Base-by-base conservation (phyloP, 35 echinoderm and acorn worm species). In the Patiria miniata region DNA sequence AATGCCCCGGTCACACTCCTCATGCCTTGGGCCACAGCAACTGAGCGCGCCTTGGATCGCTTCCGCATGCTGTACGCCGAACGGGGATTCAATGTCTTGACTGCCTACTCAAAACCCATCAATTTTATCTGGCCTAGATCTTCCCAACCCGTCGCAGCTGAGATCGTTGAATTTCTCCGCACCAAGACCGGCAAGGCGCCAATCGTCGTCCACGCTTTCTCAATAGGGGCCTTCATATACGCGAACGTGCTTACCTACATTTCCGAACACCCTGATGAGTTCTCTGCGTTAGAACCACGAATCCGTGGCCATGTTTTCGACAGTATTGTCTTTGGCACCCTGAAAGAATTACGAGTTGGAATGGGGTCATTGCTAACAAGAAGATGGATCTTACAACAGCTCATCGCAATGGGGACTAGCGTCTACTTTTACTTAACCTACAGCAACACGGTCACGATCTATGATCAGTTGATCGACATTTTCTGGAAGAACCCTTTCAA, bases 81-180 rank as follows among this genome's bases (percentile, higher is more conserved):
- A 10, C 79, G 86, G 55, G 91, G 91, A 4, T 93, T 93, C 86
- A 93, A 93, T 51, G 86, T 93, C 36, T 52, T 93, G 86, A 93
- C 91, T 5, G 87, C 88, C 5, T 69, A 82, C 68, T 32, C 65
- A 26, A 76, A 33, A 18, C 59, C 78, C 15, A 77, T 42, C 17
- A 52, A 89, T 51, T 93, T 85, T 61, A 26, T 93, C 8, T 89
- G 91, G 91, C 91, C 91, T 1, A 37, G 42, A 77, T 83, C 78
- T 30, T 57, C 86, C n/a, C 21, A 42, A 39, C 86, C 86, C 36
- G 33, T 93, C 1, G 86, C 91, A 0, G 78, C 36, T 54, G 82
- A 89, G 51, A 53, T 93, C 16, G 19, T 82, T 14, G 57, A 78
- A 9, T 89, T 84, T 52, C 19, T 93, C 7, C 32, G 59, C 5